These are phyloP conservation scores for Salvelinus alpinus DNA, from an alignment of 2,113 vertebrate genomes.

Conservation along the genomic window DNA sequence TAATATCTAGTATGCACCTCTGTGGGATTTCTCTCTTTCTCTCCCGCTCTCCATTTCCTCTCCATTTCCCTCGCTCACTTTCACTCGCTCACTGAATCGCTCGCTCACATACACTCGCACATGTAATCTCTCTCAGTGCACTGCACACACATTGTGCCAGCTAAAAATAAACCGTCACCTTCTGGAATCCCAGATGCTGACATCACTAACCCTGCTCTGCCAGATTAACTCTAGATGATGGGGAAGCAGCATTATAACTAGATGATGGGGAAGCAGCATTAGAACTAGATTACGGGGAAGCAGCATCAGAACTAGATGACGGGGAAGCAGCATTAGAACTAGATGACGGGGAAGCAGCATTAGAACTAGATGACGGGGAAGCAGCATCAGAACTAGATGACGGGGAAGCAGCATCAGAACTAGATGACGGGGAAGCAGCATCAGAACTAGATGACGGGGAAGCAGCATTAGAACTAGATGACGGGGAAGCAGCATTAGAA, in stretches of 20 bases:
- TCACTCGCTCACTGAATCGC: neutral
- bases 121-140: neutral
- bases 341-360: neutral
- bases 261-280: too few relatives aligned
- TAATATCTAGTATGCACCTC: neutral
- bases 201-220: slow-evolving; percentile 1
- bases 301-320: neutral
- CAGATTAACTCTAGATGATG: neutral
- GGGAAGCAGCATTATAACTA: neutral
- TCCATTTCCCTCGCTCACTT: neutral
- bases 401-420: too few relatives aligned
- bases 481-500: too few relatives aligned
- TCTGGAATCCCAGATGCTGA: slow-evolving; percentile 9
- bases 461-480: too few relatives aligned
- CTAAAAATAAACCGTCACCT: slow-evolving; percentile 13
- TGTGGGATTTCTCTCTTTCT: neutral
- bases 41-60: neutral
- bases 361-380: neutral
- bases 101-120: neutral
- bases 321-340: neutral
- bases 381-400: too few relatives aligned
- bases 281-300: too few relatives aligned
- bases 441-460: too few relatives aligned
- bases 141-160: neutral
- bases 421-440: too few relatives aligned